Evolutionary conservation across 2,113 vertebrate genomes (phyloP), one percentile per base, ranked within the genome.

Genomic region (Bucco capensis): DNA sequence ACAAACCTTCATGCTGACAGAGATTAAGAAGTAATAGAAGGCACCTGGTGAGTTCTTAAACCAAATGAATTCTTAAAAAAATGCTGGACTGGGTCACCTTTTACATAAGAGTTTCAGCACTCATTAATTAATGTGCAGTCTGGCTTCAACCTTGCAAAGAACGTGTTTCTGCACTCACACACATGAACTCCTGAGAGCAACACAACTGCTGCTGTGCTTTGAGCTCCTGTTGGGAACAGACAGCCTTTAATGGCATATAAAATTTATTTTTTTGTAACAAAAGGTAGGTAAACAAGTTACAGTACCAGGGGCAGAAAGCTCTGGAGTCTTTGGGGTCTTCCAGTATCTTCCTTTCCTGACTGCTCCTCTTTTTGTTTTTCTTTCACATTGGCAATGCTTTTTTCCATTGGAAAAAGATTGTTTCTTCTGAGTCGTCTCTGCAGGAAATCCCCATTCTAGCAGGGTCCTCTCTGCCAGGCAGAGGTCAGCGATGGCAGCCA

Each of bases 401-500:
- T 83, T 94, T 86, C 56, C 65, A 38, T 7, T 82, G 86, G 33
- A 31, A 53, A 69, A 78, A 44, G 51, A 12, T 31, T 19, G 7
- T 28, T 76, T 67, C 22, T 61, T 78, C 75, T 72, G 54, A 86
- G 50, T 53, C 38, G 84, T 54, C 22, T n/a, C 71, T 76, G 37
- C 65, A 66, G 50, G 37, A 79, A 58, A 62, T 47, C 67, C 47
- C 25, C 1, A 0, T 53, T 66, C 16, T 23, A 28, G 44, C 1
- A 0, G 31, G 35, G 15, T 56, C 56, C 23, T 49, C 38, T 51
- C 54, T 8, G 12, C 28, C 30, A 71, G 38, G 53, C 62, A 82
- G 19, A 0, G 0, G 31, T 62, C 38, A 17, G 44, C 19, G 14
- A 60, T 79, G 65, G 23, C 6, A 3, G 66, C 30, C 12, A 10